phyloP scores from a whole-genome alignment of 2,113 vertebrate genomes.

The Mormoops blainvillei region DNA sequence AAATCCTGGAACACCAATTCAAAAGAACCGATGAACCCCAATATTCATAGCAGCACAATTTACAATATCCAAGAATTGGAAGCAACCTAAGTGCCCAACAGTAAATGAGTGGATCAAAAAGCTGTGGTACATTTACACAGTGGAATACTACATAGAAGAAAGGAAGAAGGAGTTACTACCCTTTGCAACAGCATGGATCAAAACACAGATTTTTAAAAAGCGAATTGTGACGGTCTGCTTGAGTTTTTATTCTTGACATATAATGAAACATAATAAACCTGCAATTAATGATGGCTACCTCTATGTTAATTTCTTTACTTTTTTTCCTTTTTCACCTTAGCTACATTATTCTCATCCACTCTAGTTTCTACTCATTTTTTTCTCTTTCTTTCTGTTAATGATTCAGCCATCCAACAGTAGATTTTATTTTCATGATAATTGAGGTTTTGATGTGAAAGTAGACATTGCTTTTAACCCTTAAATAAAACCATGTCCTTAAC shows the following conservation, averaged over 20 bases:
- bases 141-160: too few species aligned
- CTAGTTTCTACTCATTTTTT: neutral
- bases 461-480: neutral
- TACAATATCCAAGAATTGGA: too few species aligned
- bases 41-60: too few species aligned
- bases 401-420: neutral
- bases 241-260: neutral
- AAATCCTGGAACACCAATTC: too few species aligned
- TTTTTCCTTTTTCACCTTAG: neutral
- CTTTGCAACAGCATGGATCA: too few species aligned
- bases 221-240: neutral
- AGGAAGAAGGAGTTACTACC: too few species aligned
- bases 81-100: too few species aligned
- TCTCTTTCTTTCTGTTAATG: neutral
- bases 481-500: neutral
- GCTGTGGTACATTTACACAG: too few species aligned
- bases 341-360: neutral
- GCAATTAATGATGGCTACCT: neutral
- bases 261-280: neutral
- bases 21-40: too few species aligned
- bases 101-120: too few species aligned
- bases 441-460: conserved; percentile 10
- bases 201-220: neutral
- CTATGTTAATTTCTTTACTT: neutral
- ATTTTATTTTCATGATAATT: neutral